These are phyloP conservation scores for Hypercompe scribonia DNA, from an alignment of 2,888 invertebrate species.

Conservation along the genomic window DNA sequence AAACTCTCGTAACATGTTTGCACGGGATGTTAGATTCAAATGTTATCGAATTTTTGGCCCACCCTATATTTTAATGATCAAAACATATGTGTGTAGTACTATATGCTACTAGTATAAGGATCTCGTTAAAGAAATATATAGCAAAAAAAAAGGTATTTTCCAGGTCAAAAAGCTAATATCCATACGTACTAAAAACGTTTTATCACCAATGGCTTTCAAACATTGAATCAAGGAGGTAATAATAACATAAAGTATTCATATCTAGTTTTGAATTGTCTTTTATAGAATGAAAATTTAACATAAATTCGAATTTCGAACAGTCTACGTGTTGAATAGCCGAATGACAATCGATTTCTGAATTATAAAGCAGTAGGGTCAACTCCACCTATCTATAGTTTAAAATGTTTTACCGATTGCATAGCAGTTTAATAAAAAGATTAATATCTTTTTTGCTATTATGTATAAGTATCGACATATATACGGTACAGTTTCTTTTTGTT, in stretches of 20 bases:
- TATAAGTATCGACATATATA: too few species aligned
- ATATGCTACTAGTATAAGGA: too few species aligned
- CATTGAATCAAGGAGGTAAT: constrained; percentile 1
- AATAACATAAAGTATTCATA: neutral
- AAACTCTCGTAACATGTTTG: too few species aligned
- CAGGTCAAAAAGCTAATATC: neutral
- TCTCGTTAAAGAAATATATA: too few species aligned
- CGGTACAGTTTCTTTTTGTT: too few species aligned
- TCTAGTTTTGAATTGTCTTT: neutral
- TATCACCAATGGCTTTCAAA: neutral
- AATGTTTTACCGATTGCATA: neutral
- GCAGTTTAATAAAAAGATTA: neutral
- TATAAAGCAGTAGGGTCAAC: neutral
- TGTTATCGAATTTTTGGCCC: too few species aligned
- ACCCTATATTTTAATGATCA: neutral
- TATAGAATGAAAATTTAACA: neutral
- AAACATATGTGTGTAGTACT: neutral
- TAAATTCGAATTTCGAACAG: constrained; percentile 2
- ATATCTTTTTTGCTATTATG: too few species aligned
- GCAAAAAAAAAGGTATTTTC: neutral
- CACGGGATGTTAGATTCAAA: too few species aligned
- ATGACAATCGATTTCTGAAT: constrained; percentile 55
- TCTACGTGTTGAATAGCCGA: constrained; percentile 16
- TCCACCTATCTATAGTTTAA: neutral
- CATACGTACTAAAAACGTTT: neutral